phyloP scores from a whole-genome alignment of 2,797 vertebrate genomes.

The Rhinogobio ventralis region DNA sequence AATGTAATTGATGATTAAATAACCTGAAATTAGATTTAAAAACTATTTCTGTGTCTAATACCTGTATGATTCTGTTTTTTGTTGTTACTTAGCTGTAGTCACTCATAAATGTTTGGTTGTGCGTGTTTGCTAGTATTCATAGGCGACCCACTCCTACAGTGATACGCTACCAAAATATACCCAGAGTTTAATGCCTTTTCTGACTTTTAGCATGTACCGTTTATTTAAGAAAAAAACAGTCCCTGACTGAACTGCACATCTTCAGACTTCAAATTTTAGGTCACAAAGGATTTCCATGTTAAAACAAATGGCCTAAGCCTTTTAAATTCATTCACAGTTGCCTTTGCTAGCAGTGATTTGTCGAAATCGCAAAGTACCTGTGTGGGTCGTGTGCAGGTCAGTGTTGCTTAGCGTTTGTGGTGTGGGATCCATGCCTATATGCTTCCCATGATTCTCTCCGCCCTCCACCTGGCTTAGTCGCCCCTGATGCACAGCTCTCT shows the following conservation, averaged over 20 bases:
- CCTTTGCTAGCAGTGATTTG: slow-evolving; percentile 2
- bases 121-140: slow-evolving; percentile 33
- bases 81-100: slow-evolving; percentile 48
- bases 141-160: slow-evolving; percentile 23
- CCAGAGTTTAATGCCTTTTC: neutral
- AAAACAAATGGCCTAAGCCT: neutral
- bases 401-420: slow-evolving; percentile 27
- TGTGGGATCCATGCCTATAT: slow-evolving; percentile 53
- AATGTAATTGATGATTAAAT: slow-evolving; percentile 10
- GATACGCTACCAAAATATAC: slow-evolving; percentile 5
- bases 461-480: slow-evolving; percentile 69
- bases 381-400: slow-evolving; percentile 43
- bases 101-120: slow-evolving; percentile 5
- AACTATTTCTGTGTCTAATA: slow-evolving; percentile 30
- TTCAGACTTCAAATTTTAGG: neutral
- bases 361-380: neutral
- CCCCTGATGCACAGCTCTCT: slow-evolving; percentile 69
- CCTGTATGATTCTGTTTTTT: slow-evolving; percentile 41
- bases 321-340: neutral
- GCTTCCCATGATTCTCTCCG: slow-evolving; percentile 67
- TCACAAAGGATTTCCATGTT: slow-evolving; percentile 7
- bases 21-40: neutral
- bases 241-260: slow-evolving; percentile 53
- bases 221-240: slow-evolving; percentile 2
- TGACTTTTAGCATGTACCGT: neutral